phyloP scores from a whole-genome alignment of 2,888 invertebrate genomes.

The Diaprepes abbreviatus region DNA sequence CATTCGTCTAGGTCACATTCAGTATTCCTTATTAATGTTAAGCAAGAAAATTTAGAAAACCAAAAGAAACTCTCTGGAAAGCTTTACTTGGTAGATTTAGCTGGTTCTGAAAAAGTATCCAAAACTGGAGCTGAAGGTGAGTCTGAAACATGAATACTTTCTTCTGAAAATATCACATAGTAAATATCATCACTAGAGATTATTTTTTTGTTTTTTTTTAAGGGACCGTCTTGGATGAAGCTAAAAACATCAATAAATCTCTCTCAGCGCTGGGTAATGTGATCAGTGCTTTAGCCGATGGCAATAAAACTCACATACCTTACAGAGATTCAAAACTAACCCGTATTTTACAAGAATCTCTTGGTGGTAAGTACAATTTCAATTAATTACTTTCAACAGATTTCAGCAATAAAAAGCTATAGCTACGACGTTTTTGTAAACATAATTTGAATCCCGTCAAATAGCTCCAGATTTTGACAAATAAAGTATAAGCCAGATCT shows the following conservation, averaged over 20 bases:
- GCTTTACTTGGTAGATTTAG: slow-evolving; percentile 98
- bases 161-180: no score
- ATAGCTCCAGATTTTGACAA: no score
- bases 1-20: slow-evolving; percentile 99
- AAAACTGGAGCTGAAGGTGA: slow-evolving; percentile 99
- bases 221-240: slow-evolving; percentile 94
- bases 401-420: no score
- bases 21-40: slow-evolving; percentile 99
- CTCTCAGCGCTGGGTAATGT: slow-evolving; percentile 99
- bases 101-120: slow-evolving; percentile 99
- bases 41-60: slow-evolving; percentile 99
- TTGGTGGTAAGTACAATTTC: slow-evolving; percentile 80
- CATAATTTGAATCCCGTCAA: no score
- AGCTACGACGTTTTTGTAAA: no score
- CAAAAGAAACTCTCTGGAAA: slow-evolving; percentile 99
- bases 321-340: slow-evolving; percentile 98
- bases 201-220: no score
- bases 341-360: slow-evolving; percentile 98
- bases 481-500: no score
- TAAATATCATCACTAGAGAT: no score
- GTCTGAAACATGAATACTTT: no score
- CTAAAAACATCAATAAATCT: slow-evolving; percentile 99
- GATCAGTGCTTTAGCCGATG: slow-evolving; percentile 98
- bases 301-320: slow-evolving; percentile 99
- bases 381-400: background rate